A percentile compares a stretch with the other conserved stretches of the same genome.
These are phyloP conservation scores for Coelopa pilipes DNA, from an alignment of 2,888 invertebrate genomes.

Conservation along the genomic window DNA sequence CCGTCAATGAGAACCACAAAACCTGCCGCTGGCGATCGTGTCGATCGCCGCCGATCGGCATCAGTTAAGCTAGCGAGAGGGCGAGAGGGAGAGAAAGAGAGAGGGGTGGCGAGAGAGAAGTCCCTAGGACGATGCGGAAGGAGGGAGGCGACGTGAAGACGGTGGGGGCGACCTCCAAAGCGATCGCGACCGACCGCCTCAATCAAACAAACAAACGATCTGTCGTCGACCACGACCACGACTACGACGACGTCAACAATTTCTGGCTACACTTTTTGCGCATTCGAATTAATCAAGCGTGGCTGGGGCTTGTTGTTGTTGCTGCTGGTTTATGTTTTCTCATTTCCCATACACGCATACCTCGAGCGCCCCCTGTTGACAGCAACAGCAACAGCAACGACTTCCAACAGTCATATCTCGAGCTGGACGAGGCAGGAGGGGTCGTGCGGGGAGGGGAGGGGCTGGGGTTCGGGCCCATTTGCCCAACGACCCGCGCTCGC, in stretches of 20 bases:
- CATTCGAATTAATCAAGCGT: slow-evolving; percentile 56
- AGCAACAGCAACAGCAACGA: not conserved
- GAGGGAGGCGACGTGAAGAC: not conserved
- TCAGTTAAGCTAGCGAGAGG: not conserved
- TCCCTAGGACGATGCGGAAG: not conserved
- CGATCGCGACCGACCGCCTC: not conserved
- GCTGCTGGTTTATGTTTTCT: not conserved
- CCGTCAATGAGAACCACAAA: no score
- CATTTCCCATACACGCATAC: not conserved
- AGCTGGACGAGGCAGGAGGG: not conserved
- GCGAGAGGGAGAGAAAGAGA: not conserved
- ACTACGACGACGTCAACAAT: slow-evolving; percentile 14
- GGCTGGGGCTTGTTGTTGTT: slow-evolving; percentile 37
- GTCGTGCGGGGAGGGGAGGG: no score
- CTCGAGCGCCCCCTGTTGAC: not conserved
- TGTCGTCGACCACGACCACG: slow-evolving; percentile 17
- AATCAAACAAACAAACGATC: slow-evolving; percentile 3
- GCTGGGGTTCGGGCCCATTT: no score
- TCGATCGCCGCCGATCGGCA: not conserved
- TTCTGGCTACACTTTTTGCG: slow-evolving; percentile 39
- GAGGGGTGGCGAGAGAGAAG: not conserved
- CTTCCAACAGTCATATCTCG: not conserved
- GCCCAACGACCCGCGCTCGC: no score
- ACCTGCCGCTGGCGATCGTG: not conserved
- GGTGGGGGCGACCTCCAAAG: not conserved